phyloP scores from a whole-genome alignment of 2,888 invertebrate genomes.

The Ichneumoninae sp. region DNA sequence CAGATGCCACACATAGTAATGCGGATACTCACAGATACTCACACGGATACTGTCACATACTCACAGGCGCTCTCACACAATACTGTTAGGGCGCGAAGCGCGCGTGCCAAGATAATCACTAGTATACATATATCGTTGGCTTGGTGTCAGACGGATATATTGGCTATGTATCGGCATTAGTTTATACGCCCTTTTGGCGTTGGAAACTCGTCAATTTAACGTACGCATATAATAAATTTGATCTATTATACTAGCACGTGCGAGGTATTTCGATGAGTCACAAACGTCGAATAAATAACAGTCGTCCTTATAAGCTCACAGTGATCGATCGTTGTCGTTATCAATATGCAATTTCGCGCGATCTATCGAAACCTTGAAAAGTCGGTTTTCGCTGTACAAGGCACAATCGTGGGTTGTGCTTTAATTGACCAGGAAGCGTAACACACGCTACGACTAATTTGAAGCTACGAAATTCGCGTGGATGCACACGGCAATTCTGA shows the following conservation, averaged over 20 bases:
- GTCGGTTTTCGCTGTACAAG: conserved; percentile 12
- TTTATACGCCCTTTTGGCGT: background rate
- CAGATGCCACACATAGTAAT: too few relatives aligned
- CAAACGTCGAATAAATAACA: conserved; percentile 46
- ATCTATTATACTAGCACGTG: conserved; percentile 20
- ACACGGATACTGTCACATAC: too few relatives aligned
- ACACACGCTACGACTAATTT: conserved; percentile 3
- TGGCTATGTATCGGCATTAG: background rate
- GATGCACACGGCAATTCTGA: conserved; percentile 3
- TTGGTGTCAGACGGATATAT: background rate
- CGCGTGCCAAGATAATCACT: too few relatives aligned
- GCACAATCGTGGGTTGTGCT: conserved; percentile 3
- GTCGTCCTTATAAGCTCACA: conserved; percentile 59
- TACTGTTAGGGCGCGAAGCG: too few relatives aligned
- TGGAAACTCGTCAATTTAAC: background rate
- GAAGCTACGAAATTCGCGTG: conserved; percentile 14
- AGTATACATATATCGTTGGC: background rate
- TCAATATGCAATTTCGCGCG: conserved; percentile 39
- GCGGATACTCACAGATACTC: too few relatives aligned
- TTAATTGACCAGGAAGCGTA: conserved; percentile 25
- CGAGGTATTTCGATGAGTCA: conserved; percentile 55
- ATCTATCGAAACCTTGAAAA: conserved; percentile 50
- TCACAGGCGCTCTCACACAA: too few relatives aligned
- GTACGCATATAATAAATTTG: background rate
- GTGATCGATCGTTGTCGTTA: conserved; percentile 35